phyloP scores from a whole-genome alignment of 2,888 invertebrate species.

The Limnephilus marmoratus region DNA sequence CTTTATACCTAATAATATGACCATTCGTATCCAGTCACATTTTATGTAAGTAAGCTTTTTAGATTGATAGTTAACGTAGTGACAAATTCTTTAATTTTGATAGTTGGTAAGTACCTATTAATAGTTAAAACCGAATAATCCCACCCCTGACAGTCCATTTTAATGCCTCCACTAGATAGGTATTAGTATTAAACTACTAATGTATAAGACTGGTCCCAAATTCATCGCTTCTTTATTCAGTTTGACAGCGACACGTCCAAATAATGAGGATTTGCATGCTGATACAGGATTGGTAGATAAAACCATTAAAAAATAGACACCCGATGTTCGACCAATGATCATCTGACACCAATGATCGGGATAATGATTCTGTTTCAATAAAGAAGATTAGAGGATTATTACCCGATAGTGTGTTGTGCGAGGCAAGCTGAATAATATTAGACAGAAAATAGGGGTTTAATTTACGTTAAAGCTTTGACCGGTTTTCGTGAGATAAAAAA shows the following conservation, averaged over 20 bases:
- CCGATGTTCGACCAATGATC: not conserved
- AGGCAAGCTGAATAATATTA: not conserved
- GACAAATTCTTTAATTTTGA: not conserved
- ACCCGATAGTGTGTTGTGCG: not conserved
- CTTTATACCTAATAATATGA: not conserved
- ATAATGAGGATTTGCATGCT: constrained; percentile 9
- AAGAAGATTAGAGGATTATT: constrained; percentile 24
- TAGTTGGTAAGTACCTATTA: no score
- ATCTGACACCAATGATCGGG: not conserved
- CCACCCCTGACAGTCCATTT: not conserved
- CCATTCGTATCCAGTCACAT: not conserved
- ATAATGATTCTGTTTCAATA: constrained; percentile 11
- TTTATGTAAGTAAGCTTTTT: not conserved
- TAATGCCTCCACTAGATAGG: not conserved
- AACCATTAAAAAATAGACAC: constrained; percentile 2
- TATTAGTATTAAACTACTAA: not conserved
- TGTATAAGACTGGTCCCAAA: not conserved
- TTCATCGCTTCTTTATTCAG: constrained; percentile 7
- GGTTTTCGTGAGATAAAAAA: constrained; percentile 9
- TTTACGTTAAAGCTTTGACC: not conserved
- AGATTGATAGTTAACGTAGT: no score
- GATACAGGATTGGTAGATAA: constrained; percentile 24
- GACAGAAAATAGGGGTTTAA: not conserved
- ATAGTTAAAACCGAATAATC: not conserved
- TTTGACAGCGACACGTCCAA: not conserved